phyloP scores from a whole-genome alignment of 2,113 vertebrate genomes.

The Nothoprocta perdicaria region DNA sequence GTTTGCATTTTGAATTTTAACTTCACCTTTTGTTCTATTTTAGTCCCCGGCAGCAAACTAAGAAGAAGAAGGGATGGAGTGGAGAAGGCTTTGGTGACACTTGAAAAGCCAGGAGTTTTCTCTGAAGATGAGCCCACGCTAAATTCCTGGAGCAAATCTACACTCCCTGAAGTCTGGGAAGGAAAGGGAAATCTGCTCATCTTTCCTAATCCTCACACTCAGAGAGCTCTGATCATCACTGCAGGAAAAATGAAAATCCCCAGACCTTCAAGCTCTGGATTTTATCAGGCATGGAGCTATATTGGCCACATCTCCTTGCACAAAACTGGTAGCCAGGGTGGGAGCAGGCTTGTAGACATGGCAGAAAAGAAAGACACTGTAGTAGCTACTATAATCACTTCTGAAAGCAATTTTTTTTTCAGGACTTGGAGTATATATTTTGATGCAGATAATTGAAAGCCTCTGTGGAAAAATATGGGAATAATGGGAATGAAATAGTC shows the following conservation, averaged over 20 bases:
- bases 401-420: background rate
- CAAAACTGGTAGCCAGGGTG: background rate
- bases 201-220: background rate
- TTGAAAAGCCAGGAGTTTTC: background rate
- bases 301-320: background rate
- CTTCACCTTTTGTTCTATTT: slow-evolving; percentile 9
- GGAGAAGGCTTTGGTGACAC: background rate
- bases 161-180: background rate
- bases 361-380: background rate
- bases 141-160: background rate
- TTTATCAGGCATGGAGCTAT: background rate
- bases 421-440: background rate
- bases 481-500: background rate
- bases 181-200: background rate
- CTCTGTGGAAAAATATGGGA: background rate
- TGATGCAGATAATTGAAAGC: background rate
- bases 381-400: background rate
- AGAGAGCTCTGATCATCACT: background rate
- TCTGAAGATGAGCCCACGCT: background rate
- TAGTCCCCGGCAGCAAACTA: background rate
- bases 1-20: slow-evolving; percentile 5
- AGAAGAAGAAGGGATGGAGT: background rate
- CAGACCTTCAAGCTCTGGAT: background rate
- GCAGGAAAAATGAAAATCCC: background rate
- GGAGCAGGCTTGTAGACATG: background rate